Evolutionary conservation across 37 sponge, comb jelly and placozoan genomes (phyloP), one percentile per base, ranked within the genome.

Genomic region (Spongilla lacustris): DNA sequence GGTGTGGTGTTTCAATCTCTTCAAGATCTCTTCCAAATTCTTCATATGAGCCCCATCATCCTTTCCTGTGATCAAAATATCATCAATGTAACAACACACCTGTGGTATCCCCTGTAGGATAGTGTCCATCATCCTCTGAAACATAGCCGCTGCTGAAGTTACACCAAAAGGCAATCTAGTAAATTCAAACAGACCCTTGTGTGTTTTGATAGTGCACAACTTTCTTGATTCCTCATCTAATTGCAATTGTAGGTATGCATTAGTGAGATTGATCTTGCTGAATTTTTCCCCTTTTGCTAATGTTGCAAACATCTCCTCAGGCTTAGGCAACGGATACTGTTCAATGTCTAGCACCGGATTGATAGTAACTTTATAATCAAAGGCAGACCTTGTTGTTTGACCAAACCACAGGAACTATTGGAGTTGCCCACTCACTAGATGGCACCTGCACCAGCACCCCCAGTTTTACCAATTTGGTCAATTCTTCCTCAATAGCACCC

Each of bases 71-170:
- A 82, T 74, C 36, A 83, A 50, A 31, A 83, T 89, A 73, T 89
- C 89, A 48, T 89, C 84, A 67, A 89, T 83, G 30, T 71, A 79
- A 30, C 89, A 82, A 41, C 37, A 4, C 24, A 81, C 71, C n/a
- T 25, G 25, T 23, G 37, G 81, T 6, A 81, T 81, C 25, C 86
- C 86, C 79, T 79, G 86, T 49, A 88, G 38, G 19, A 82, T 66
- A 5, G 24, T 74, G 27, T 88, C 83, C 83, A 88, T 88, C 9
- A 50, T 36, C 29, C 29, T 67, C 80, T 89, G 84, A 41, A 83
- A 89, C 23, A 89, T 41, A 0, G 84, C 89, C 5, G 85, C 73
- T 0, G 81, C 85, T 24, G 41, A 33, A 4, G 84, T 35, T 41
- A n/a, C 41, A 9, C 41, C 41, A 41, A 41, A 41, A 41, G 41